Percentiles rank a stretch among this genome's conserved stretches.
Conservation (phyloP, 2,113 vertebrate genomes). For the Pogona vitticeps region DNA sequence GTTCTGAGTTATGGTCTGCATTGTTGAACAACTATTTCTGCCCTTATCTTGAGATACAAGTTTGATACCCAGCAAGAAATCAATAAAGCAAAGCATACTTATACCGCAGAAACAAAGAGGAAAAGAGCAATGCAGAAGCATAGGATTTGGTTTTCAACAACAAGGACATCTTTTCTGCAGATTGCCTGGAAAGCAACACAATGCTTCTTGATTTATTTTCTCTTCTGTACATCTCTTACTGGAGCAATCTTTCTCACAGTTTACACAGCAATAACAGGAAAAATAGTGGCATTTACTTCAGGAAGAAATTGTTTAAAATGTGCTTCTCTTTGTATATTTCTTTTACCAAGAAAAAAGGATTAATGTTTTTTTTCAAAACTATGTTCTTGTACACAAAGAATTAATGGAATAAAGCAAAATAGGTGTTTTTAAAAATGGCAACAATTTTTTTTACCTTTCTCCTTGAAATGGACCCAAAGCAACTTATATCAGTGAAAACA, state of each 20-base stretch:
- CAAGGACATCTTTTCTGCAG: not conserved
- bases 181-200: not conserved
- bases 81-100: not conserved
- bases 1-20: not conserved
- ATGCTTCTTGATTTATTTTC: slow-evolving; percentile 2
- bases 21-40: not conserved
- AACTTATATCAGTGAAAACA: not conserved
- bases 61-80: slow-evolving; percentile 3
- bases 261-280: not conserved
- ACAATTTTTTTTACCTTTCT: too few species aligned
- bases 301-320: not conserved
- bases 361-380: not conserved
- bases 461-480: too few species aligned
- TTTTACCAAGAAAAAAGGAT: not conserved
- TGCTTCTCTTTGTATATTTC: not conserved
- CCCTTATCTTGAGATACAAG: not conserved
- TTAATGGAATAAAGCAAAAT: not conserved
- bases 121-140: not conserved
- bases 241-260: not conserved
- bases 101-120: not conserved
- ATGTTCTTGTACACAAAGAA: not conserved
- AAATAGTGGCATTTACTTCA: not conserved
- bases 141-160: not conserved
- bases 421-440: not conserved
- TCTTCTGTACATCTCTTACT: not conserved